Conservation (phyloP, 1,140 invertebrate species). For the Cheumatopsyche charites region DNA sequence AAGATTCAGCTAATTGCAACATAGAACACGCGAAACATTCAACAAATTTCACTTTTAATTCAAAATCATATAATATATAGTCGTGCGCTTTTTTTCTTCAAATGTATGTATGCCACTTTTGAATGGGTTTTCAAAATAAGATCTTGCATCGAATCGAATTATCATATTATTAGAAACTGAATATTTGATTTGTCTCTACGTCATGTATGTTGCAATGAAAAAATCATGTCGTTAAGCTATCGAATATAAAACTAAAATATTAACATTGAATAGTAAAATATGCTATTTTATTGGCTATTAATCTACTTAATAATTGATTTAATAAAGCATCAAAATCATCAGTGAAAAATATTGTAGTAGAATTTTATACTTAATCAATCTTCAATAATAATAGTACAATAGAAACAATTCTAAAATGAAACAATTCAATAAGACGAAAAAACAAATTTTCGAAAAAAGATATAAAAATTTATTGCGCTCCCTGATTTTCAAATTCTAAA, state of each 20-base stretch:
- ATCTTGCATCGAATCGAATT: too few relatives aligned
- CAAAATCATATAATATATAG: neutral
- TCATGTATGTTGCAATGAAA: constrained; percentile 26
- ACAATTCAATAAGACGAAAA: neutral
- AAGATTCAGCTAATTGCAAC: constrained; percentile 46
- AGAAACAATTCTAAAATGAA: neutral
- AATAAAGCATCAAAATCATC: constrained; percentile 48
- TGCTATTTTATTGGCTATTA: constrained; percentile 47
- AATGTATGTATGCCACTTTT: too few relatives aligned
- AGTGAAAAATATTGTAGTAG: constrained; percentile 47
- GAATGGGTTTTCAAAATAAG: too few relatives aligned
- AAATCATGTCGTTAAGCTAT: constrained; percentile 8
- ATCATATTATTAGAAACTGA: neutral
- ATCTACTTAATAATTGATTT: constrained; percentile 46
- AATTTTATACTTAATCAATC: constrained; percentile 8
- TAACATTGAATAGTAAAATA: constrained; percentile 41
- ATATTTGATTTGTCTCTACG: constrained; percentile 5
- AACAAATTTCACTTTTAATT: constrained; percentile 31
- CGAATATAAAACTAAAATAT: constrained; percentile 29
- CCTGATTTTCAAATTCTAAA: constrained; percentile 6
- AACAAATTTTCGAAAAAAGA: neutral
- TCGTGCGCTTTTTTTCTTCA: neutral
- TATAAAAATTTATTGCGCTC: neutral
- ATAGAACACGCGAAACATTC: constrained; percentile 43
- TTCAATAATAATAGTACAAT: constrained; percentile 7